A percentile compares a stretch with the other conserved stretches of the same genome.
Evolutionary conservation across 2,797 vertebrate genomes (phyloP).

Genomic region (Sus cebifrons): DNA sequence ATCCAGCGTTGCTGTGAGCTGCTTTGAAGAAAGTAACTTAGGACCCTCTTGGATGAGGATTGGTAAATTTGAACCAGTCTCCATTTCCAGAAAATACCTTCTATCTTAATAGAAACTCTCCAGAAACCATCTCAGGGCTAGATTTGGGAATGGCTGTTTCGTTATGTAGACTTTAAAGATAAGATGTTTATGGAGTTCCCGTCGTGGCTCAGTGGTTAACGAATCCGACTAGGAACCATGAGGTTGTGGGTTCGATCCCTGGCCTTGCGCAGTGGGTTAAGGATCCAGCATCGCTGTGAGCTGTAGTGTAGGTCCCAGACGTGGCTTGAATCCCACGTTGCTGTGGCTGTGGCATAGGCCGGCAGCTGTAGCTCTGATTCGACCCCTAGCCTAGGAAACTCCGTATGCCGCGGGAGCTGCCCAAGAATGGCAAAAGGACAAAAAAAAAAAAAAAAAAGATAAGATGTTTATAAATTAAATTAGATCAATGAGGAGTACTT

Average conservation of each 20-base stretch:
- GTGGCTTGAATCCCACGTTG: too few species aligned
- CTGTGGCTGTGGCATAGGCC: too few species aligned
- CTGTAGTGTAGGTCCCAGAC: too few species aligned
- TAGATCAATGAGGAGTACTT: neutral
- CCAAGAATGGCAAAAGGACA: too few species aligned
- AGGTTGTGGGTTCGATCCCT: too few species aligned
- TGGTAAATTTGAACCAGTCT: constrained; percentile 59
- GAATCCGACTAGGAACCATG: too few species aligned
- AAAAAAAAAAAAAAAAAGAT: constrained; percentile 57
- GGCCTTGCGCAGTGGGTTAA: too few species aligned
- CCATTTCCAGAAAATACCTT: constrained; percentile 83
- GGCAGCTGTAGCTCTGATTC: too few species aligned
- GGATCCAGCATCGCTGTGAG: too few species aligned
- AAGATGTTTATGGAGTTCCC: neutral
- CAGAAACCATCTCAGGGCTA: constrained; percentile 57
- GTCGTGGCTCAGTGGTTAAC: too few species aligned
- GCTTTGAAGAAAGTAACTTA: constrained; percentile 71
- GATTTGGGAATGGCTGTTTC: neutral
- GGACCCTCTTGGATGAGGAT: constrained; percentile 54
- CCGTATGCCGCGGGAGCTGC: too few species aligned
- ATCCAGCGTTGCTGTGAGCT: neutral
- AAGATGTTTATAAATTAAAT: constrained; percentile 46
- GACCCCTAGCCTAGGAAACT: too few species aligned
- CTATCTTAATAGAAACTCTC: constrained; percentile 47
- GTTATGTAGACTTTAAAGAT: constrained; percentile 78